Evolutionary conservation across 2,888 invertebrate species (phyloP).

Genomic region (Drosophila meridionalis): DNA sequence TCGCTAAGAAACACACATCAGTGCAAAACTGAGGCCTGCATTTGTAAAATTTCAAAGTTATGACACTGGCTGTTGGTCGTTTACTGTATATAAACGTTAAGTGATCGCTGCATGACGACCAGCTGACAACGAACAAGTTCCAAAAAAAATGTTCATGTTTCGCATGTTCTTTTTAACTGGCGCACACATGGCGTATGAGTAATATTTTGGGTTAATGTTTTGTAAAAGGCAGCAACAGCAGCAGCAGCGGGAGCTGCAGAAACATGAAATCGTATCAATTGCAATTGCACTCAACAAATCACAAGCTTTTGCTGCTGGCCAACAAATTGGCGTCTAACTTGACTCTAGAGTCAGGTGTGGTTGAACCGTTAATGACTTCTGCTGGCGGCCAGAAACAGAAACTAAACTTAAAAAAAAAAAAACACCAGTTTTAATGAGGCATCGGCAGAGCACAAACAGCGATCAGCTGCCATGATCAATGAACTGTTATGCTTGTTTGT

Average conservation of each 20-base stretch:
- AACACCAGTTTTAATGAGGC: conserved; percentile 35
- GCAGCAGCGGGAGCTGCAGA: conserved; percentile 1
- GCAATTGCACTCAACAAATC: conserved; percentile 57
- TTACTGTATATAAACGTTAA: conserved; percentile 20
- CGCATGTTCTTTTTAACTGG: conserved; percentile 29
- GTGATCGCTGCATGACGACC: conserved; percentile 31
- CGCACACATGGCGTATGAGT: conserved; percentile 54
- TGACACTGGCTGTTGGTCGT: conserved; percentile 35
- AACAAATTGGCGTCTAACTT: conserved; percentile 36
- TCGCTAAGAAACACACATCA: conserved; percentile 18
- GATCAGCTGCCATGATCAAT: conserved; percentile 46
- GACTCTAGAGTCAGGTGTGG: conserved; percentile 49
- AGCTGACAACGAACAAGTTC: conserved; percentile 32
- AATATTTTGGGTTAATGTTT: conserved; percentile 54
- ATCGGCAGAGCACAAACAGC: conserved; percentile 22
- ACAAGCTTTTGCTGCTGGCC: conserved; percentile 33
- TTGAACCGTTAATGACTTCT: conserved; percentile 51
- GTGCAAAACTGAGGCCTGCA: conserved; percentile 2
- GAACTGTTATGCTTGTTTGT: conserved; percentile 46
- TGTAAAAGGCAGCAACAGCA: conserved; percentile 27
- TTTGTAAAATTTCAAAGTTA: conserved; percentile 43
- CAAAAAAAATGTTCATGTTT: conserved; percentile 24
- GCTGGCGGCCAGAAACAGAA: conserved; percentile 19
- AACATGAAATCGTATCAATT: conserved; percentile 54
- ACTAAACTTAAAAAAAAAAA: background rate